Evolutionary conservation across 35 echinoderm and acorn worm genomes (phyloP).

Genomic region (Apostichopus parvimensis): DNA sequence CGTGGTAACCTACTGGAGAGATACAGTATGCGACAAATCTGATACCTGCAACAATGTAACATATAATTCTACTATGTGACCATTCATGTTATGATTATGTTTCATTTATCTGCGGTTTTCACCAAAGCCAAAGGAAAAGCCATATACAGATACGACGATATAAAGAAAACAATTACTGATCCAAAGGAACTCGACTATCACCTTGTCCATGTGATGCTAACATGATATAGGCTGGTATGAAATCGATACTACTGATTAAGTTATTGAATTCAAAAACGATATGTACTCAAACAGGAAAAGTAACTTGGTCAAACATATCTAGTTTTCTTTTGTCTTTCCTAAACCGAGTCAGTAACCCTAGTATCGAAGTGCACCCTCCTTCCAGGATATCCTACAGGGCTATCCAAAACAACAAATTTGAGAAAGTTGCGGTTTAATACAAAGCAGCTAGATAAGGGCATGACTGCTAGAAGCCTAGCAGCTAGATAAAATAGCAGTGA

Average conservation of each 20-base stretch:
- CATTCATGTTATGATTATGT: neutral
- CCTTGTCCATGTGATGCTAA: neutral
- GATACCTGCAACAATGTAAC: too few relatives aligned
- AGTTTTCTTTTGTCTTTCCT: constrained; percentile 17
- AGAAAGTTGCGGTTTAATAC: too few relatives aligned
- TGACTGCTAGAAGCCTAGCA: too few relatives aligned
- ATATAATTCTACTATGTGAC: too few relatives aligned
- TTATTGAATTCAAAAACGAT: constrained; percentile 23
- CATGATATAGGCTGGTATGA: constrained; percentile 15
- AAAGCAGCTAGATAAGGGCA: too few relatives aligned
- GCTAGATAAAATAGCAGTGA: too few relatives aligned
- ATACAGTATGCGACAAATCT: too few relatives aligned
- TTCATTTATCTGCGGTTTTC: neutral
- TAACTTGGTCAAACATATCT: constrained; percentile 14
- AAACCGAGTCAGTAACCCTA: neutral
- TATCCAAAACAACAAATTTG: too few relatives aligned
- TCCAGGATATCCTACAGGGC: neutral
- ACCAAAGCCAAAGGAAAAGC: neutral
- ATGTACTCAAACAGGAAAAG: constrained; percentile 31
- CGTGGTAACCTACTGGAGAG: too few relatives aligned
- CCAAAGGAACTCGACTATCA: neutral
- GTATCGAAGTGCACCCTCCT: neutral
- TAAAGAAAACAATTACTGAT: neutral
- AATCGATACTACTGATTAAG: constrained; percentile 12
- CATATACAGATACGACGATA: neutral